Evolutionary conservation across 2,797 vertebrate species (phyloP).

Genomic region (Anniella stebbinsi): DNA sequence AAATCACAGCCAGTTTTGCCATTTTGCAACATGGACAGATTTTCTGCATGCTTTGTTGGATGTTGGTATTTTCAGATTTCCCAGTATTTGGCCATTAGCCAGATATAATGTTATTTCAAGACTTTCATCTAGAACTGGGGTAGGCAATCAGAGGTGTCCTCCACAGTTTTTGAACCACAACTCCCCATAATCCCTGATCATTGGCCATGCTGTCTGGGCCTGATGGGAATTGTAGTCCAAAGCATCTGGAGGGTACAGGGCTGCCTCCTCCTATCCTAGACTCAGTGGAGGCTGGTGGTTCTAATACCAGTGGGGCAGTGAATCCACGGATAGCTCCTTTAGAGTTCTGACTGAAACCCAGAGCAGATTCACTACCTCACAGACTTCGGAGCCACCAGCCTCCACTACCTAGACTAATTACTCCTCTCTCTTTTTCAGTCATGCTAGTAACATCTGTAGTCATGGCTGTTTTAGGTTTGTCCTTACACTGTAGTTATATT

Average conservation of each 20-base stretch:
- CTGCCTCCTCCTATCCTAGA: no score
- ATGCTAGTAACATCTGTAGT: neutral
- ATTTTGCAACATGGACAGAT: neutral
- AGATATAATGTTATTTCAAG: neutral
- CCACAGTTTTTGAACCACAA: no score
- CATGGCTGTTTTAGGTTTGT: no score
- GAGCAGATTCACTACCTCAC: no score
- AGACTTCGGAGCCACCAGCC: no score
- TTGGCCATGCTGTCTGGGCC: neutral
- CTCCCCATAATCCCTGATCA: neutral
- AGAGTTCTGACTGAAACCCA: no score
- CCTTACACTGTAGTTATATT: neutral
- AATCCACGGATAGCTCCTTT: no score
- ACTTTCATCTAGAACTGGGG: neutral
- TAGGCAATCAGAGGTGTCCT: no score
- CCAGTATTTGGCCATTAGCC: neutral
- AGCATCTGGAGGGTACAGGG: neutral
- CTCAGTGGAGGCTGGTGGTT: neutral
- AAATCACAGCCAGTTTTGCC: neutral
- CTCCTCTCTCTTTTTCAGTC: neutral
- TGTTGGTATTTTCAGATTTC: neutral
- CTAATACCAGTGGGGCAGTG: no score
- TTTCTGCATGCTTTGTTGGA: neutral
- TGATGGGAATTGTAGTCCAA: neutral
- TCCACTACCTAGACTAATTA: neutral